Percentiles rank a stretch among this genome's conserved stretches.
Evolutionary conservation across 2,797 vertebrate genomes (phyloP).

Genomic region (Chanos chanos): DNA sequence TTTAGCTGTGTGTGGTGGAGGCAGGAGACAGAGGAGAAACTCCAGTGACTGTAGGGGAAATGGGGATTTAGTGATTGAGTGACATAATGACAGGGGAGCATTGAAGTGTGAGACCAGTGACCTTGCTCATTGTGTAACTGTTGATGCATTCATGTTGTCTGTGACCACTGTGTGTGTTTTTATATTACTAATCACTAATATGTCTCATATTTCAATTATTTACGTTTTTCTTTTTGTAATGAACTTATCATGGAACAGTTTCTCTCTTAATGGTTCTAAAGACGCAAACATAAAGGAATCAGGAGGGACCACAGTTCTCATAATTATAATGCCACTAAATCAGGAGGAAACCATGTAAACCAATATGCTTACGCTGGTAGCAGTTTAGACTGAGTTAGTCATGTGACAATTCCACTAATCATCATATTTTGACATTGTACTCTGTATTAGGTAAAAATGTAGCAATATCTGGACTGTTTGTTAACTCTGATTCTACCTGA

Average conservation of each 20-base stretch:
- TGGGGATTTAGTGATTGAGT: conserved; percentile 21
- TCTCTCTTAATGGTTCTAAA: conserved; percentile 27
- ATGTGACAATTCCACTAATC: no score
- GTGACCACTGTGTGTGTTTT: conserved; percentile 63
- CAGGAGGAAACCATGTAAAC: not conserved
- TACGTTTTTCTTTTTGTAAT: conserved; percentile 16
- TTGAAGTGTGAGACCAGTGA: conserved; percentile 36
- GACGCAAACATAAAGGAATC: conserved; percentile 11
- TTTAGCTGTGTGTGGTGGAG: no score
- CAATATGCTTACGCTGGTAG: no score
- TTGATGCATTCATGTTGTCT: conserved; percentile 42
- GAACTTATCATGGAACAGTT: conserved; percentile 32
- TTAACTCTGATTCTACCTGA: conserved; percentile 30
- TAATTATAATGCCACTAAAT: not conserved
- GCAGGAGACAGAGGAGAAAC: no score
- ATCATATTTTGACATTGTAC: no score
- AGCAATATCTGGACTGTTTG: conserved; percentile 10
- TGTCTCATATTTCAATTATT: conserved; percentile 44
- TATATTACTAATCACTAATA: conserved; percentile 49
- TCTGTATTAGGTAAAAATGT: no score
- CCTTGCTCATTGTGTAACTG: conserved; percentile 37
- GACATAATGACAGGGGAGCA: conserved; percentile 37
- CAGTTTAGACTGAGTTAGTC: no score
- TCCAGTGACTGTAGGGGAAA: conserved; percentile 8
- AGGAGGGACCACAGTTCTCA: not conserved